phyloP scores from a whole-genome alignment of 2,888 invertebrate species.

The Chrysodeixis includens region DNA sequence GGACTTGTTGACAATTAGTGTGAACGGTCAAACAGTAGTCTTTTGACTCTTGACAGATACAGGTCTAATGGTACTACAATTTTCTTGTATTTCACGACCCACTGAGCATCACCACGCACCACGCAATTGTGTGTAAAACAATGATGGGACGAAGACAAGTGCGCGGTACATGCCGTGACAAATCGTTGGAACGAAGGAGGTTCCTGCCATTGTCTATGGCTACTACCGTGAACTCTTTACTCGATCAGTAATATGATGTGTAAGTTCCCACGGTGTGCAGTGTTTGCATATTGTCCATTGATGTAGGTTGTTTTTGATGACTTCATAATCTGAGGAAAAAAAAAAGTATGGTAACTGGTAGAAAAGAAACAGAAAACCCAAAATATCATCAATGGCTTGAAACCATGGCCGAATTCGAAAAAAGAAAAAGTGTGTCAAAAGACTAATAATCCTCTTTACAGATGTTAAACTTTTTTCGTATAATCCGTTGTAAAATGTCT shows the following conservation, averaged over 20 bases:
- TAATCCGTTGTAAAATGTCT: too few species aligned
- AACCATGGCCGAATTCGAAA: too few species aligned
- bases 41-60: too few species aligned
- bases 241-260: constrained; percentile 61
- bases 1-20: too few species aligned
- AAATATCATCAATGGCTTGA: too few species aligned
- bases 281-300: constrained; percentile 53
- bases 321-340: constrained; percentile 10
- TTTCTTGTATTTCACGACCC: constrained; percentile 64
- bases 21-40: too few species aligned
- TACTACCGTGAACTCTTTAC: constrained; percentile 72
- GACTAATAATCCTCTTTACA: too few species aligned
- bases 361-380: not conserved
- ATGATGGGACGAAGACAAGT: constrained; percentile 61
- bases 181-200: constrained; percentile 76
- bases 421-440: too few species aligned
- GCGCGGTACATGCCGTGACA: constrained; percentile 69
- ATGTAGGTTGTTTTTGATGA: constrained; percentile 30
- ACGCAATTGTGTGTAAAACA: constrained; percentile 68
- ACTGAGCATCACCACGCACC: constrained; percentile 63
- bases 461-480: too few species aligned
- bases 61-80: too few species aligned
- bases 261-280: constrained; percentile 69
- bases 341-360: constrained; percentile 28
- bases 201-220: constrained; percentile 82